Evolutionary conservation across 64 coral and sea anemone species (phyloP), one percentile per base, ranked within the genome.

Genomic region (Montipora cactus): DNA sequence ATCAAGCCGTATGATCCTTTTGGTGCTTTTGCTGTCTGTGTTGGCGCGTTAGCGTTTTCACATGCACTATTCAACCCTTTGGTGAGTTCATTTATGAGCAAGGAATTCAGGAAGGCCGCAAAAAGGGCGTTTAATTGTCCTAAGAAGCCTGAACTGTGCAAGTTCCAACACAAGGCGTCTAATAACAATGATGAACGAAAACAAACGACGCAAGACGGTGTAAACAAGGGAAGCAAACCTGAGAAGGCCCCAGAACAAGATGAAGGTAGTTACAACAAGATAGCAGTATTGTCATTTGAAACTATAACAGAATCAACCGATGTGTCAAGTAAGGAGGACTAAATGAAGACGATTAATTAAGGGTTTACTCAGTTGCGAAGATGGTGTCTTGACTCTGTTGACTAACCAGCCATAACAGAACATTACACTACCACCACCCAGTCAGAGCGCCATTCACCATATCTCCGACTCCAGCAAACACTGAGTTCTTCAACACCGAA

Each of bases 61-160:
- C 81, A 93, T 49, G 74, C 91, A 3, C 70, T 93, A 9, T 52
- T 93, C 10, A 93, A 88, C 57, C 91, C 91, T 10, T 14, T 93
- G 14, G 50, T 88, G 3, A 75, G 71, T 44, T 78, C 80, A 5
- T 88, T 93, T 50, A 80, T 88, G 83, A 79, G 80, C 46, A 77
- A 80, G n/a, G 81, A 83, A 49, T 93, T 93, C 64, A 83, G 91
- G 21, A 84, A 88, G 8, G 91, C 81, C 16, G 81, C 84, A 67
- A 93, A 88, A 44, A 64, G 67, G n/a, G 82, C 76, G 23, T 62
- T 89, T 7, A 59, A 48, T 3, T 76, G 45, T 44, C 23, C 87
- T 3, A 13, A 21, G 20, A 55, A 68, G 19, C 9, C 8, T 21
- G 81, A 69, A 68, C 0, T 49, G 4, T 84, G 81, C 44, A 20